Conservation (phyloP, 2,888 invertebrate genomes). For the Biston stratarius region DNA sequence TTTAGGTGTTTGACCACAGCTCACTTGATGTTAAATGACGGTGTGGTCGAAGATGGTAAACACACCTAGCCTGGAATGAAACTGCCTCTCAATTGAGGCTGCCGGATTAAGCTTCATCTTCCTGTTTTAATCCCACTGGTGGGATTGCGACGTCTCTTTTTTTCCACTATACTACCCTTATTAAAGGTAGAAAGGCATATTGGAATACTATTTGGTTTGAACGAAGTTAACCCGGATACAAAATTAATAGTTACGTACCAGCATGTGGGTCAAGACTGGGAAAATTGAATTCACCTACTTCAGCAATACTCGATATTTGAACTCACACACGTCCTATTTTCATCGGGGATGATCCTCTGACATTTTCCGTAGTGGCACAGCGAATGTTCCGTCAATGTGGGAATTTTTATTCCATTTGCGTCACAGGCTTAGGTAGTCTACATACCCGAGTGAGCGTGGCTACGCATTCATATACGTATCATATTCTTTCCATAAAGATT, state of each 20-base stretch:
- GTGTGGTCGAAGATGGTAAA: too few species aligned
- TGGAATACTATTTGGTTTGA: too few species aligned
- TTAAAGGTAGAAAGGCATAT: too few species aligned
- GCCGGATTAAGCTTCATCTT: too few species aligned
- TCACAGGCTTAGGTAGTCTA: constrained; percentile 18
- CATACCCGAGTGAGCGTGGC: constrained; percentile 25
- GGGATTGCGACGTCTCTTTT: too few species aligned
- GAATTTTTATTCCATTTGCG: constrained; percentile 22
- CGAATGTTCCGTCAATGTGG: constrained; percentile 12
- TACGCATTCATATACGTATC: constrained; percentile 30
- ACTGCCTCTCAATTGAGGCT: too few species aligned
- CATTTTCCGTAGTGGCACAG: constrained; percentile 16
- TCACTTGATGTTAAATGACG: too few species aligned
- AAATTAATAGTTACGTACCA: constrained; percentile 12
- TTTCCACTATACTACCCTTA: too few species aligned
- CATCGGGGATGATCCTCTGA: constrained; percentile 20
- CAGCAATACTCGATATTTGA: constrained; percentile 20
- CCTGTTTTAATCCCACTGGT: too few species aligned
- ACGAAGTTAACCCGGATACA: constrained; percentile 12
- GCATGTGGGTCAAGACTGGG: constrained; percentile 30
- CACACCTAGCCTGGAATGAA: too few species aligned
- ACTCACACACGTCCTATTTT: constrained; percentile 24
- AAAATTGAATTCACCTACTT: constrained; percentile 30
- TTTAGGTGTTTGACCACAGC: too few species aligned
- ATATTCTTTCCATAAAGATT: neutral